phyloP scores from a whole-genome alignment of 2,113 vertebrate species.

The Xyrauchen texanus region DNA sequence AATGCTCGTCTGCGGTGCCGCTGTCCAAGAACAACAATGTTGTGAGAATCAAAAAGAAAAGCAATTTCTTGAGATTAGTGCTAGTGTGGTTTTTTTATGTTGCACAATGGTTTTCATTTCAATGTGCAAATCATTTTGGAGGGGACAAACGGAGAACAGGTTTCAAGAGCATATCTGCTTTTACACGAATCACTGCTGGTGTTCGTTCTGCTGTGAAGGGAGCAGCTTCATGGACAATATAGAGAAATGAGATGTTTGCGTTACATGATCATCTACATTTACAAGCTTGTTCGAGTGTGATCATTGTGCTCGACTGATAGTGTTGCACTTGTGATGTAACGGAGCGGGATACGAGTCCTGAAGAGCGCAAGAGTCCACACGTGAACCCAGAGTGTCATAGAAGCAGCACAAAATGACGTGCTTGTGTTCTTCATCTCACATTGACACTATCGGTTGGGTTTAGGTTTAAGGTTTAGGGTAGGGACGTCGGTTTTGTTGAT shows the following conservation, averaged over 20 bases:
- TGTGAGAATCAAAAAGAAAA: not conserved
- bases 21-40: not conserved
- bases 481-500: too few species aligned
- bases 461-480: too few species aligned
- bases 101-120: constrained; percentile 7
- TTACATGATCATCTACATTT: too few species aligned
- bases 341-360: too few species aligned
- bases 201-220: constrained; percentile 29
- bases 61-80: not conserved
- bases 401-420: too few species aligned
- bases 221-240: not conserved
- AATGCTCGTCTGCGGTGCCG: not conserved
- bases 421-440: too few species aligned
- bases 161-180: constrained; percentile 31
- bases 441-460: too few species aligned
- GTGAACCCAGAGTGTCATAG: too few species aligned
- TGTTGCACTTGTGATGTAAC: too few species aligned
- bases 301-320: too few species aligned
- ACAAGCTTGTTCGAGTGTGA: too few species aligned
- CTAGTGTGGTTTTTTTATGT: not conserved
- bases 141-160: constrained; percentile 22
- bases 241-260: constrained; percentile 16
- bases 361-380: too few species aligned
- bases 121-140: not conserved
- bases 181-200: constrained; percentile 29